Evolutionary conservation across 2,113 vertebrate species (phyloP).

Genomic region (Saccopteryx bilineata): DNA sequence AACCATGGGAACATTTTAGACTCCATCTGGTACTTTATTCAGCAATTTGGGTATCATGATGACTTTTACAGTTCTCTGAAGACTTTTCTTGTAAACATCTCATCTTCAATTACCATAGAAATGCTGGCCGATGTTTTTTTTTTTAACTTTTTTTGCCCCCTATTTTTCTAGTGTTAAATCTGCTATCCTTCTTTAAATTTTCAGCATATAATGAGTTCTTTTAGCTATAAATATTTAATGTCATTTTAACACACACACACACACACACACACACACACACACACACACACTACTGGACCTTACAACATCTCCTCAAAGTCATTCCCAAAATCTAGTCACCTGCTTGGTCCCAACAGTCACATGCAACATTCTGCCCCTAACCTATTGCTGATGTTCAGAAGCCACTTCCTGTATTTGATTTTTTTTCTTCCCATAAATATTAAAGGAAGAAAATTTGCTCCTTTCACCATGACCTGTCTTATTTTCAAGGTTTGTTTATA

Average conservation of each 20-base stretch:
- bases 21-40: not conserved
- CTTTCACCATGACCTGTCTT: slow-evolving; percentile 67
- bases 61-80: not conserved
- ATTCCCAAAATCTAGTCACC: not conserved
- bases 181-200: not conserved
- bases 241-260: not conserved
- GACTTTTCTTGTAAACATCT: not conserved
- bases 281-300: not conserved
- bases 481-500: slow-evolving; percentile 70
- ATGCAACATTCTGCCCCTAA: slow-evolving; percentile 24
- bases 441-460: slow-evolving; percentile 61
- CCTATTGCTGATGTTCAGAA: not conserved
- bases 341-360: not conserved
- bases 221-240: not conserved
- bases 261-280: not conserved
- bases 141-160: not conserved
- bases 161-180: slow-evolving; percentile 38
- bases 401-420: slow-evolving; percentile 58
- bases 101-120: not conserved
- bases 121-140: not conserved
- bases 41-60: not conserved
- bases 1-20: not conserved
- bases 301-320: not conserved
- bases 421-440: slow-evolving; percentile 71
- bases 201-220: not conserved